These are phyloP conservation scores for Aurelia sp. DNA, from an alignment of 30 jellyfish, hydroid and myxozoan genomes.

Conservation along the genomic window DNA sequence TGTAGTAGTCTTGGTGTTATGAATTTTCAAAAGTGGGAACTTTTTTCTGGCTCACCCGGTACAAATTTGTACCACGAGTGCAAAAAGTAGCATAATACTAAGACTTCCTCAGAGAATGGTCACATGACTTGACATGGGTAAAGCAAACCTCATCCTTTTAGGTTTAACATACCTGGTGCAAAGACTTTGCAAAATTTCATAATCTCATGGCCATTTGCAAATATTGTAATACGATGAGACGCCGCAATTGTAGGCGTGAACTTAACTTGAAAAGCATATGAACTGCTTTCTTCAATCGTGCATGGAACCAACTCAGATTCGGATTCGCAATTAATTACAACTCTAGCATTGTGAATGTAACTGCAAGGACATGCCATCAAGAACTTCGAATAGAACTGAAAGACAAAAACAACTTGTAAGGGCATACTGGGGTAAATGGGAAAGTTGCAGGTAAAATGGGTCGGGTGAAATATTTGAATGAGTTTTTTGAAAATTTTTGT, in stretches of 20 bases:
- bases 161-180: constrained; percentile 44
- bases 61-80: no score
- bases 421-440: no score
- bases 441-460: no score
- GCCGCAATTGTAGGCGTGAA: constrained; percentile 72
- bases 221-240: constrained; percentile 17
- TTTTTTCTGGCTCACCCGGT: no score
- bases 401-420: background rate
- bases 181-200: constrained; percentile 20
- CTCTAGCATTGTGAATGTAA: constrained; percentile 20
- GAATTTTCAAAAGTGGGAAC: no score
- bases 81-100: no score
- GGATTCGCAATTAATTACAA: constrained; percentile 17
- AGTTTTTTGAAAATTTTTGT: no score
- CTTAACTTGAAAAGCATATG: constrained; percentile 23
- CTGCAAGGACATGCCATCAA: constrained; percentile 28
- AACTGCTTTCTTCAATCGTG: constrained; percentile 26
- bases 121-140: no score
- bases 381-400: constrained; percentile 56
- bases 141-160: no score
- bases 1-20: no score
- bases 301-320: constrained; percentile 39
- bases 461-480: no score
- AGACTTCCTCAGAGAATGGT: no score
- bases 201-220: constrained; percentile 30